Base-by-base conservation (phyloP, 2,888 invertebrate genomes). In the Lissonota sp. region DNA sequence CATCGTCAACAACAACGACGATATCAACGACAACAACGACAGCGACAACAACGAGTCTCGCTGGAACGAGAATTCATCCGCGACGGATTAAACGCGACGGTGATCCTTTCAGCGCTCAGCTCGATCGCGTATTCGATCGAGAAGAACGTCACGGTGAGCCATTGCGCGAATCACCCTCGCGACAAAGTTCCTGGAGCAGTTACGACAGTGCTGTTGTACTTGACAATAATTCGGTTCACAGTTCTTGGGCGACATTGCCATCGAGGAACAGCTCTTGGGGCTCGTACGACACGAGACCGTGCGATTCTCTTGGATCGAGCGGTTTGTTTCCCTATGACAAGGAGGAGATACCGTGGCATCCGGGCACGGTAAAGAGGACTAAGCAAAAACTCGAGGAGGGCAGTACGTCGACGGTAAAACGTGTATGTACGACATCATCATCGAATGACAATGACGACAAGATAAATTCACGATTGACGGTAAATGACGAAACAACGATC, bases 151-250 rank as follows among this genome's bases (percentile, higher is more conserved):
- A 88, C 12, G 88, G 87, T 4, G 90, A 87, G n/a, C 83, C 83
- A 1, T 85, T 89, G 8, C 88, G 94, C 40, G 94, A 94, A 46
- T 94, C 94, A 53, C 94, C 95, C 1, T 95, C 95, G 84, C 93
- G 96, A 44, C 96, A 96, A 91, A 96, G 95, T 92, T 96, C 96
- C 64, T 96, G 96, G 96, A 95, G 95, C 89, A 95, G 95, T 88
- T 95, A 95, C 90, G 97, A 97, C 92, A 96, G 96, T 90, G 96
- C 96, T 39, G 96, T 96, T 46, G 95, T 95, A 62, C 93, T 95
- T 81, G 94, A 94, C 81, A 96, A 96, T 85, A 95, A 96, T 85
- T 96, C 96, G 77, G 94, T 97, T 7, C 96, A 97, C 90, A 96
- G 97, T 84, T 97, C 97, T 53, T 97, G 97, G 97, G 96, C 97